Evolutionary conservation across 2,797 vertebrate species (phyloP), one percentile per base, ranked within the genome.

Genomic region (Microctenopoma steveboyesi): DNA sequence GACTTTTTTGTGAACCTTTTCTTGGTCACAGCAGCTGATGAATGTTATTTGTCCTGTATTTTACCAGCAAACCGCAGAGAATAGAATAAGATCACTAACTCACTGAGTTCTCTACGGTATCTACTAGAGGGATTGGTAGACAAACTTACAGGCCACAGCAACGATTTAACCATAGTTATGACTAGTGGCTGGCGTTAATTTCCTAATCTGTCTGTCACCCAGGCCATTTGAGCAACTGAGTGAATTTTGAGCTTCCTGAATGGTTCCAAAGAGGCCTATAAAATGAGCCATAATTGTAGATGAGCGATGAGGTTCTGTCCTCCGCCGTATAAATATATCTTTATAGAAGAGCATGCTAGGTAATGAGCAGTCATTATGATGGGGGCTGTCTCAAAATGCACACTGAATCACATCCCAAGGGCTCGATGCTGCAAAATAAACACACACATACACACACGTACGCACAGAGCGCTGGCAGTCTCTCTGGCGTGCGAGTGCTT

Each of bases 341-440:
- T 92, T 92, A 88, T 91, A 88, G 85, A 82, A 81, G 80, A 73
- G 82, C 79, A 87, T 82, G 79, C 65, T 70, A 84, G 85, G 78
- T 84, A 92, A 92, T 91, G 85, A 87, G 80, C 72, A 70, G 83
- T 89, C 88, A 93, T 91, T 91, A 91, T 74, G 84, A 83, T 90
- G 83, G 79, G 83, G 88, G 78, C 64, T 69, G 78, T 82, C 83
- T 87, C 79, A 81, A 66, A 79, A 79, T 79, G 82, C 69, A 76
- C 72, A 86, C 66, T 86, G 83, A 88, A 85, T 88, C 82, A 86
- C 78, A 58, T 86, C 79, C 76, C 62, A 69, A 76, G 12, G 77
- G 74, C 68, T 79, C 51, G 39, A 22, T 3, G 5, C 64, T 66
- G 50, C 50, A 66, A 40, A 11, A 56, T 30, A 67, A 51, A 79